Percentiles rank a stretch among this genome's conserved stretches.
Conservation (phyloP, 2,797 vertebrate genomes). For the Anguilla anguilla region DNA sequence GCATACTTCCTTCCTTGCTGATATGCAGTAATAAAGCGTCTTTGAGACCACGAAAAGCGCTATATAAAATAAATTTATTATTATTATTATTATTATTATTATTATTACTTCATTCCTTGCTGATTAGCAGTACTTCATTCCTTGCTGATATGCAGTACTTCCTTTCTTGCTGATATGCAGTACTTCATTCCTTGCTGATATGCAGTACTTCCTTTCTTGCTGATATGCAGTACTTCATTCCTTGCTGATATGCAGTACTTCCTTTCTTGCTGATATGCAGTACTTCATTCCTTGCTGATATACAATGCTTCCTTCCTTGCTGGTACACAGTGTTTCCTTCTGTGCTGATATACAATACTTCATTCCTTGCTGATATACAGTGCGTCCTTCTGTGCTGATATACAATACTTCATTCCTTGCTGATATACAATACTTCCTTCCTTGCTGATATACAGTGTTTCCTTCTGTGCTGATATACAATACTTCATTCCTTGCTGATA, state of each 20-base stretch:
- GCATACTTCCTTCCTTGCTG: neutral
- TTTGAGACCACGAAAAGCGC: too few species aligned
- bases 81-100: too few species aligned
- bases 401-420: neutral
- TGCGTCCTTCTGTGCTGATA: neutral
- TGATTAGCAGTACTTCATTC: too few species aligned
- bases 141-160: too few species aligned
- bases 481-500: neutral
- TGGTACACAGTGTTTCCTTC: neutral
- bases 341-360: neutral
- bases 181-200: too few species aligned
- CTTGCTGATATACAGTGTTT: too few species aligned
- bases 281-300: too few species aligned
- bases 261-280: neutral
- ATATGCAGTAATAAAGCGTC: too few species aligned
- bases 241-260: neutral
- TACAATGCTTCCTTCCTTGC: neutral
- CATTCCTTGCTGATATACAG: neutral
- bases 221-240: neutral
- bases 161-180: too few species aligned
- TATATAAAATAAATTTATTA: too few species aligned
- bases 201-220: neutral
- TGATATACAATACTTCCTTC: too few species aligned
- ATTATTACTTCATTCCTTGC: too few species aligned
- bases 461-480: neutral